A percentile compares a stretch with the other conserved stretches of the same genome.
These are phyloP conservation scores for Todus mexicanus DNA, from an alignment of 2,797 vertebrate species.

Conservation along the genomic window DNA sequence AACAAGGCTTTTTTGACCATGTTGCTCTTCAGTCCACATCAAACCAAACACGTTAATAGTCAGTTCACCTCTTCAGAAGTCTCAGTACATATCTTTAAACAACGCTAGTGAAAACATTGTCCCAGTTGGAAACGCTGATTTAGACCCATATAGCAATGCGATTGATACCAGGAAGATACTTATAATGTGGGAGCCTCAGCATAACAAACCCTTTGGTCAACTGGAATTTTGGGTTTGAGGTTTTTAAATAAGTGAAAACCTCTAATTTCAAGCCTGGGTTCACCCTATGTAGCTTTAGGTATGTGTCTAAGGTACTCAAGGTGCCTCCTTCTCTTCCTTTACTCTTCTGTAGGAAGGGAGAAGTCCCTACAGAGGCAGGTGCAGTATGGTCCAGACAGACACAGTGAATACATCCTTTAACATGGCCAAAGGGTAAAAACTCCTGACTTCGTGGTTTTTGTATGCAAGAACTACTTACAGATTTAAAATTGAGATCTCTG, in stretches of 20 bases:
- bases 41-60: not conserved
- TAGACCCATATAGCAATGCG: not conserved
- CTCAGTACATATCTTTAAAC: not conserved
- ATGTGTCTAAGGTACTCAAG: not conserved
- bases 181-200: not conserved
- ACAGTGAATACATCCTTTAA: not conserved
- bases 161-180: not conserved
- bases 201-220: not conserved
- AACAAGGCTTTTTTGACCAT: not conserved
- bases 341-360: not conserved
- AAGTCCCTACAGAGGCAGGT: not conserved
- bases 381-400: not conserved
- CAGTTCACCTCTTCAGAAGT: not conserved
- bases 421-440: not conserved
- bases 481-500: not conserved
- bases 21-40: not conserved
- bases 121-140: not conserved
- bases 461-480: not conserved
- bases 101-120: not conserved
- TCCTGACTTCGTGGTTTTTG: not conserved
- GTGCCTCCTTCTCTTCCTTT: not conserved
- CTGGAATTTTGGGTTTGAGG: not conserved
- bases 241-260: not conserved
- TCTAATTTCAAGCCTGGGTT: not conserved
- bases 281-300: not conserved